These are phyloP conservation scores for Grammatotria lemairii DNA, from an alignment of 2,113 vertebrate species.

Conservation along the genomic window DNA sequence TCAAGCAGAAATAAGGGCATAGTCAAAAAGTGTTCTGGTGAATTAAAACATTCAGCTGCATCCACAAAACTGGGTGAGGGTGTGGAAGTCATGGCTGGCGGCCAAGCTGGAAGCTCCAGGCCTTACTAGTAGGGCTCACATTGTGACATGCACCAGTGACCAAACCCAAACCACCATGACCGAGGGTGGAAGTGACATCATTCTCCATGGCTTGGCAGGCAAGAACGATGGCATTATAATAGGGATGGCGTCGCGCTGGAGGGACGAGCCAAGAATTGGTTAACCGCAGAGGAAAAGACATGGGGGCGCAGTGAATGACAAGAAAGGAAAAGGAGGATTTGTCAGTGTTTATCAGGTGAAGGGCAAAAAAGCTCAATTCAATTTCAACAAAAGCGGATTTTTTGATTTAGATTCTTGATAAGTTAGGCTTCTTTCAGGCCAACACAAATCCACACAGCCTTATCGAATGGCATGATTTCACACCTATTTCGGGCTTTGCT, in stretches of 20 bases:
- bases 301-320: conserved; percentile 31
- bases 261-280: conserved; percentile 43
- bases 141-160: conserved; percentile 66
- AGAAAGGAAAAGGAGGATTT: conserved; percentile 23
- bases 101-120: conserved; percentile 54
- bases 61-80: conserved; percentile 21
- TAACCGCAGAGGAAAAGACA: conserved; percentile 53
- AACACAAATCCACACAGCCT: background rate
- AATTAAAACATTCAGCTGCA: conserved; percentile 21
- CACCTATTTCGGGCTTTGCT: background rate
- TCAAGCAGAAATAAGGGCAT: conserved; percentile 1
- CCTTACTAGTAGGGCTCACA: conserved; percentile 64
- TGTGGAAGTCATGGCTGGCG: conserved; percentile 27
- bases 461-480: background rate
- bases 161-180: conserved; percentile 71
- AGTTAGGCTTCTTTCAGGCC: background rate
- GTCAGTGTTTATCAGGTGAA: conserved; percentile 30
- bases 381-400: background rate
- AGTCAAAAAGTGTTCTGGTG: background rate
- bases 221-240: conserved; percentile 65
- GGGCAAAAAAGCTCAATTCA: background rate
- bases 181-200: conserved; percentile 78
- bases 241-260: conserved; percentile 45
- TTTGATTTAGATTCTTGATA: background rate
- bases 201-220: conserved; percentile 63